Conservation (phyloP, 2,797 vertebrate species). For the Anguilla pacifica region DNA sequence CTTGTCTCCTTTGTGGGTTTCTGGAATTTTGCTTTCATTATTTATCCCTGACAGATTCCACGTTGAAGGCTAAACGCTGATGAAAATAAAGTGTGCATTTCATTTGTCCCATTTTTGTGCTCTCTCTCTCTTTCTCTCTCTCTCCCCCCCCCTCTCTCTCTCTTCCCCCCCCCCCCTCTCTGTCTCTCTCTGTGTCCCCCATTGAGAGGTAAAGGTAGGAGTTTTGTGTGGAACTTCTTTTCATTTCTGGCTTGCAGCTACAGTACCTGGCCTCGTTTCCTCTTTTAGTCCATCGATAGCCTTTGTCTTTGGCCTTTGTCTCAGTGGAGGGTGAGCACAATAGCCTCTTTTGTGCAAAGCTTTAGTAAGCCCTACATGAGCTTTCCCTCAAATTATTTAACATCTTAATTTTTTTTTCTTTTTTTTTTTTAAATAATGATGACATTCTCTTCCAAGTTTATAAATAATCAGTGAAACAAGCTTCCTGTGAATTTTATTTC, state of each 20-base stretch:
- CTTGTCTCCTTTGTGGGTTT: constrained; percentile 57
- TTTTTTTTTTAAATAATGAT: neutral
- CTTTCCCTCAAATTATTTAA: neutral
- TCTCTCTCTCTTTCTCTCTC: no score
- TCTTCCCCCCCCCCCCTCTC: constrained; percentile 24
- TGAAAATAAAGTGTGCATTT: constrained; percentile 64
- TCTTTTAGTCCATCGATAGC: neutral
- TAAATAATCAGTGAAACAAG: neutral
- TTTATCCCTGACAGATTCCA: constrained; percentile 67
- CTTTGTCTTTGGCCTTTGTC: neutral
- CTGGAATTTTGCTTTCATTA: constrained; percentile 65
- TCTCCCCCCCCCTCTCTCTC: neutral
- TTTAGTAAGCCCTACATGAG: neutral
- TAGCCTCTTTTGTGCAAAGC: neutral
- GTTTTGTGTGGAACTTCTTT: neutral
- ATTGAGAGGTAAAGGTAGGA: neutral
- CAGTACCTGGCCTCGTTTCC: constrained; percentile 3
- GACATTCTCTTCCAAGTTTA: neutral
- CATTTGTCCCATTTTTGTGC: constrained; percentile 56
- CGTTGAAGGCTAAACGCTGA: constrained; percentile 62
- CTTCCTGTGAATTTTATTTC: constrained; percentile 20
- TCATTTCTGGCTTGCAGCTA: neutral
- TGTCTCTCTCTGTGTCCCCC: neutral
- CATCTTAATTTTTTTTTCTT: constrained; percentile 7
- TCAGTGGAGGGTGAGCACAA: neutral